Evolutionary conservation across 2,888 invertebrate species (phyloP), one percentile per base, ranked within the genome.

Genomic region (Heteropelma amictum): DNA sequence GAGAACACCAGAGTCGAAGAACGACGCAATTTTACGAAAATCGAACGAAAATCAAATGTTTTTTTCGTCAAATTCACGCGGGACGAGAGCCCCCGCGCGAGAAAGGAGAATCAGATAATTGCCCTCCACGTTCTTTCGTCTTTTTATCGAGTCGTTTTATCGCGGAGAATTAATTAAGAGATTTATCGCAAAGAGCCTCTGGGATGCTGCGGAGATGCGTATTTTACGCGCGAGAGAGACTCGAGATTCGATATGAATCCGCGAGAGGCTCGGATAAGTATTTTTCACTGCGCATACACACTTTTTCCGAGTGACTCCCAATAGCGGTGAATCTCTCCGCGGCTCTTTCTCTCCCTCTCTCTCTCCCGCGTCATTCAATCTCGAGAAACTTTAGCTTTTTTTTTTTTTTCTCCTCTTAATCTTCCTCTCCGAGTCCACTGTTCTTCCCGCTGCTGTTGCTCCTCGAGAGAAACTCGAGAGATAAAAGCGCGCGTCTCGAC

Each of bases 111-210:
- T 19, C 35, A 21, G 42, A 40, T 47, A 30, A 63, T 63, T 63
- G 63, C 56, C 30, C 51, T 8, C 42, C 23, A 63, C 56, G 45
- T 58, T 40, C 54, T 8, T 14, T 7, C 33, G 10, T 12, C 12
- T 8, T 5, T 28, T 42, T 70, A 61, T 61, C 74, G 42, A 12
- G 35, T 40, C n/a, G 28, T 47, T 35, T 61, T 51, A 73, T 68
- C 73, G n/a, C n/a, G 26, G 38, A 63, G 68, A 17, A 68, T 68
- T 73, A 73, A 73, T 73, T 68, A 51, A 73, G 63, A 68, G 63
- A 64, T 73, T 51, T 64, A 40, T 58, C 56, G 23, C 26, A 12
- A 23, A 30, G 6, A 8, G 12, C 12, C 26, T 23, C 6, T 23
- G 26, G 35, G 26, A 14, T 33, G 14, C 8, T 40, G 3, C 35